Base-by-base conservation (phyloP, 2,113 vertebrate genomes). In the Saccopteryx leptura region DNA sequence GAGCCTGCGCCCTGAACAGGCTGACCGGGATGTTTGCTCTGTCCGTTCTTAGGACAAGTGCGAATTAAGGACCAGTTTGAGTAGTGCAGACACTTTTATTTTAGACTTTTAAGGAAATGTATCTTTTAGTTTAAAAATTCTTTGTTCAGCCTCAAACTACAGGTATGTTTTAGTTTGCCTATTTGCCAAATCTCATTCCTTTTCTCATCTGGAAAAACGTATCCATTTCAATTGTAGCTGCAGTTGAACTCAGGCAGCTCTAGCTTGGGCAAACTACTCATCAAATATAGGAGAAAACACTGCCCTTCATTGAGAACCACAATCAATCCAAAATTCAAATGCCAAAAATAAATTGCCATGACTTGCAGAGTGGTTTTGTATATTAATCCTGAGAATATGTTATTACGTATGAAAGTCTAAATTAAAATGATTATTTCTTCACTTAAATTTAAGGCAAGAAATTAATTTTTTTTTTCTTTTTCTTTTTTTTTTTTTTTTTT, bases 41-140 rank as follows among this genome's bases (percentile, higher is more conserved):
- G 28, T 63, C 18, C 5, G 11, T 54, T 93, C 60, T 24, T 58
- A n/a, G n/a, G 24, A 33, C 28, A 24, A 10, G 46, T 12, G 10
- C 7, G 56, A 85, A 83, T 69, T 33, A n/a, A 54, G 50, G 31
- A n/a, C 74, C 21, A 46, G 50, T 60, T 9, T 92, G 46, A 94
- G 58, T 13, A 23, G n/a, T 83, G n/a, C 6, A 28, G 18, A n/a
- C 10, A 65, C 46, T 72, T 88, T 68, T 85, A 46, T 33, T 93
- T 72, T 81, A 68, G 56, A 52, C 61, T 71, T 81, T 87, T 79
- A 82, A 54, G 31, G 88, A 92, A 92, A 87, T 80, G 11, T 3
- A 46, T 11, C 50, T n/a, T 94, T 88, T 88, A 10, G 33, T 83
- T 93, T 21, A 72, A 88, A 96, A 82, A 72, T 52, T 79, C 11